Base-by-base conservation (phyloP, 2,888 invertebrate genomes). In the Lepeophtheirus nordmannii region DNA sequence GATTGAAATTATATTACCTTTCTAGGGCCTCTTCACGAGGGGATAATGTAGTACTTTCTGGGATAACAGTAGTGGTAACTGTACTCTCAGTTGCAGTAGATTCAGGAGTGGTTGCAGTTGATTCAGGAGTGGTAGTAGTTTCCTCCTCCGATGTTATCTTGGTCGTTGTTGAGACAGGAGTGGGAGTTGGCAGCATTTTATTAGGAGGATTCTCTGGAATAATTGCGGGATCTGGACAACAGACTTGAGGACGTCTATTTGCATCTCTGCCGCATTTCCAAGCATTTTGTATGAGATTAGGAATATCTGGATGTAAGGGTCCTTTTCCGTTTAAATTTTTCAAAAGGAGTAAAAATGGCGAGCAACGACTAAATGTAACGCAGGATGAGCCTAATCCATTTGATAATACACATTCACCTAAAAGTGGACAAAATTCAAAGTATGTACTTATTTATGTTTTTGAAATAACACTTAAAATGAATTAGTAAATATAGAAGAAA, bases 221-320 rank as follows among this genome's bases (percentile, higher is more conserved):
- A 17, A 46, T 46, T 3, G 53, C 53, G 17, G 53, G 53, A 17
- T 46, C 53, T 46, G 53, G 53, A 46, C 53, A 46, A 17, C 53
- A 46, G 5, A 46, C 53, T 46, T 46, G 14, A 17, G 53, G 53
- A 5, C 53, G 53, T 17, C 53, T 46, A 46, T 46, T 46, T 17
- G 2, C 53, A 46, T 46, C 53, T 14, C 53, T 14, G 53, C 63
- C 63, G 12, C 63, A 63, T 56, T 46, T 20, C 63, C 63, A 63
- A 5, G 53, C 20, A 17, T 38, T 53, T 23, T 56, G 46, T n/a
- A 63, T 46, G 12, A 63, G 53, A 14, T 56, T 63, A 17, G 63
- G 63, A n/a, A 63, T 20, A 37, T 40, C 38, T 10, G 20, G 22
- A 20, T 40, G 63, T n/a, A 63, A n/a, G 10, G 63, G 63, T 62